Base-by-base conservation (phyloP, 64 coral and sea anemone genomes). In the Pachyseris speciosa region DNA sequence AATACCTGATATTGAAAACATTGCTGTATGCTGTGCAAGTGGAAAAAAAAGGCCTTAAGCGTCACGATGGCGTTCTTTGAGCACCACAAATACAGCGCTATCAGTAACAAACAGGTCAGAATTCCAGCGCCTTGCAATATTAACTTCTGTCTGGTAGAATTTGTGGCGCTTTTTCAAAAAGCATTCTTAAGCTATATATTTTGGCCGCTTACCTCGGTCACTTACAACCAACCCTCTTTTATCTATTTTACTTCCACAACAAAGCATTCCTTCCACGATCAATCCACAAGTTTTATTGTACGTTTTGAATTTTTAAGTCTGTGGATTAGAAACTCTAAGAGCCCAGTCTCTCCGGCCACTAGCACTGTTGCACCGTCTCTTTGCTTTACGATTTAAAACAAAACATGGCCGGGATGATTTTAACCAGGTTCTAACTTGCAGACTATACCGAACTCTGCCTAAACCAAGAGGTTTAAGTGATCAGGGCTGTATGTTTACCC, bases 111-210 rank as follows among this genome's bases (percentile, higher is more conserved):
- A 39, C 77, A 61, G 77, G 24, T 19, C 37, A 74, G 33, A 74
- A 74, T 22, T 59, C 77, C 34, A 81, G 77, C 77, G 77, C 77
- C 77, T 59, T 37, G 49, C 49, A 40, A 61, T 81, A 81, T 58
- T 61, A 81, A 16, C 31, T 81, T 22, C 15, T 40, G 77, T 81
- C 52, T 81, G 51, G 52, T 81, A 81, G 22, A 81, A 81, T 39
- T 19, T 34, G 31, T 81, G 77, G 77, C 77, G 36, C 55, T 81
- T 81, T 53, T 37, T 22, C 52, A 61, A 81, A 37, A 11, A 37
- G 12, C 29, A 61, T 61, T 81, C 77, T 61, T 9, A 37, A 22
- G 32, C 22, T 59, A 41, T 61, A 34, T 81, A 7, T 60, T 40
- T 61, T 34, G 15, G 32, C 19, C 3, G 20, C 27, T 24, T 17